Base-by-base conservation (phyloP, 1,140 invertebrate genomes). In the Spodoptera litura region DNA sequence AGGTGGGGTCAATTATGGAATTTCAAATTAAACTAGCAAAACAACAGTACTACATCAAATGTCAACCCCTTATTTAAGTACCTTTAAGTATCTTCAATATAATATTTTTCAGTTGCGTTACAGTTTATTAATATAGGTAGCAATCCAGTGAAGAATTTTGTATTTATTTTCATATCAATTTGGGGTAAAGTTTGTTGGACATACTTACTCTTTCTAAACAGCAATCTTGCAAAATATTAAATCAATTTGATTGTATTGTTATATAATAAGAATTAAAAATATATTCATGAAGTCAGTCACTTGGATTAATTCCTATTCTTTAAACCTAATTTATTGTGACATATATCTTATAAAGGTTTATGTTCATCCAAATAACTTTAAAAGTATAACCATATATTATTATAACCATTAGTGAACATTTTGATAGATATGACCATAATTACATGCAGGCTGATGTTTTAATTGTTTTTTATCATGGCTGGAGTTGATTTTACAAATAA, bases 1-100 rank as follows among this genome's bases (percentile, higher is more conserved):
- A 94, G 94, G 95, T 95, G 94, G 95, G 93, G 93, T 95, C 82
- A 95, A 95, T 93, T 95, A 95, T 88, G 94, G 94, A 90, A 95
- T 95, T 89, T 93, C 93, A 83, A 89, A 95, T 81, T 95, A 95
- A 94, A 72, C 59, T 73, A 82, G 73, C 66, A 25, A 56, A 44
- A 49, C 70, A 68, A 58, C 62, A 76, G 64, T 80, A 66, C 59
- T 64, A 52, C 77, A 35, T 72, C 73, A 44, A 49, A 38, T 64
- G 73, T 64, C 73, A 76, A 76, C 71, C 59, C 58, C 59, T 64
- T 77, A 68, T 68, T 78, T 80, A 76, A 78, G 74, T 74, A 78
- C 53, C 31, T 68, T 12, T 75, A 75, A 77, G 55, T 31, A 58
- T 68, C 35, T 59, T 56, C 38, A 51, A 59, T 44, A 44, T 44